Conservation (phyloP, 2,797 vertebrate species). For the Tenualosa ilisha region DNA sequence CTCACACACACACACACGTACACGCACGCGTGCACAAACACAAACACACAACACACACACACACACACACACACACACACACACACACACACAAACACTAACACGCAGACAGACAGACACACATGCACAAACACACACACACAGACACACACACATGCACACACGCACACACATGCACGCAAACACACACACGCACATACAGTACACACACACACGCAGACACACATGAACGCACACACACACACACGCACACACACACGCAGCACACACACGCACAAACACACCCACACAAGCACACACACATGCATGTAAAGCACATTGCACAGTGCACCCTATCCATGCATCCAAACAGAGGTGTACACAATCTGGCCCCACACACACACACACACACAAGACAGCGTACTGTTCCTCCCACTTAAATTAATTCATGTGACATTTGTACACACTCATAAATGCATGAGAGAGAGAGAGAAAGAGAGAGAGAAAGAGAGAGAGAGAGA, state of each 20-base stretch:
- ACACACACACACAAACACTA: not conserved
- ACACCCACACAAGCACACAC: not conserved
- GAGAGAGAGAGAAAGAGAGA: not conserved
- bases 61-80: not conserved
- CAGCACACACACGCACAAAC: not conserved
- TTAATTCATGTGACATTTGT: not conserved
- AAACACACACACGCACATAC: no score
- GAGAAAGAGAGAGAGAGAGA: not conserved
- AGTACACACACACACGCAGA: not conserved
- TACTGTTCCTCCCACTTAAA: not conserved
- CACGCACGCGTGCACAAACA: no score
- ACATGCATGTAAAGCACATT: not conserved
- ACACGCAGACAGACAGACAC: no score
- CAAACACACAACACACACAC: no score
- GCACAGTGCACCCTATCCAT: not conserved
- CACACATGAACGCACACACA: no score
- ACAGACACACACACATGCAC: not conserved
- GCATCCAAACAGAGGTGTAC: not conserved
- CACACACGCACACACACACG: no score
- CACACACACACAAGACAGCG: no score
- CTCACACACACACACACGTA: no score
- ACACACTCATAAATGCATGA: not conserved
- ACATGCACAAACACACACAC: not conserved
- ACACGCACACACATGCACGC: not conserved
- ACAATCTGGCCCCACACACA: no score